phyloP scores from a whole-genome alignment of 2,888 invertebrate species.

The Cheilosia vulpina region DNA sequence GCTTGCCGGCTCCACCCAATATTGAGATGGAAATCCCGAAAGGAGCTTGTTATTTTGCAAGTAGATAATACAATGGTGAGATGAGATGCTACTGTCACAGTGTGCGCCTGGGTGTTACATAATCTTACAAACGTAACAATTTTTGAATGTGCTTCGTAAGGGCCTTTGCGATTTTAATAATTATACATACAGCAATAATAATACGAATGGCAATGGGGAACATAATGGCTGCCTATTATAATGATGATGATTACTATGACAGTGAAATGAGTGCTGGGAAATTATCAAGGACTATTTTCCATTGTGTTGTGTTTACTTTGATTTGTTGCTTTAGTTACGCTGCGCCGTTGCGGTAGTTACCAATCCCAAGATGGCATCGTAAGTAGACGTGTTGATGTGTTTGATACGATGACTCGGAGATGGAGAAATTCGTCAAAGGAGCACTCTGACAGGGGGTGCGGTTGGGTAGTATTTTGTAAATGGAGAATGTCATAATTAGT shows the following conservation, averaged over 20 bases:
- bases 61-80: slow-evolving; percentile 24
- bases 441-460: too few species aligned
- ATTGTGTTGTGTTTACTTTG: slow-evolving; percentile 23
- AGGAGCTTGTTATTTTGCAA: slow-evolving; percentile 20
- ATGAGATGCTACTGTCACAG: neutral
- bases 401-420: neutral
- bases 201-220: slow-evolving; percentile 37
- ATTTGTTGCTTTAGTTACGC: slow-evolving; percentile 29
- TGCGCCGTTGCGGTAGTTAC: slow-evolving; percentile 42
- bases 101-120: slow-evolving; percentile 29
- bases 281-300: slow-evolving; percentile 50
- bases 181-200: slow-evolving; percentile 59
- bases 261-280: slow-evolving; percentile 36
- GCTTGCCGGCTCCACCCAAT: slow-evolving; percentile 4
- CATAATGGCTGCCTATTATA: slow-evolving; percentile 51
- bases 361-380: neutral
- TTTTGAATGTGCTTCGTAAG: slow-evolving; percentile 19
- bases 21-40: slow-evolving; percentile 54
- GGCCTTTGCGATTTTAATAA: slow-evolving; percentile 55
- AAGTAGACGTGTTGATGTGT: slow-evolving; percentile 1
- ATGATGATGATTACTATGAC: slow-evolving; percentile 36
- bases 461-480: too few species aligned
- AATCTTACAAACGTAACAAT: slow-evolving; percentile 44
- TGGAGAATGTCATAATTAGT: too few species aligned
- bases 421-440: neutral